phyloP scores from a whole-genome alignment of 2,888 invertebrate species.

The Synanthedon tipuliformis region DNA sequence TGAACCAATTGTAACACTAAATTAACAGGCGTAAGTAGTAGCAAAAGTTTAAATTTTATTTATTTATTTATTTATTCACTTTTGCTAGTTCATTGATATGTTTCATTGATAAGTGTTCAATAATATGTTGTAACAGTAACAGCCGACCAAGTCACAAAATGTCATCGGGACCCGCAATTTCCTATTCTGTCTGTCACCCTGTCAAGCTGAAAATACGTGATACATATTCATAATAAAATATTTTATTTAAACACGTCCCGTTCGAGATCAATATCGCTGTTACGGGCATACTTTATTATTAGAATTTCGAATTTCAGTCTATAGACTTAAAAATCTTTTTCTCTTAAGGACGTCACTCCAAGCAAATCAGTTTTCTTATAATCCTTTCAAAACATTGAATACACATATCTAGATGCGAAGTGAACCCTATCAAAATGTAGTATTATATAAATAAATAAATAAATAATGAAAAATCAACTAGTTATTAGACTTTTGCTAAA shows the following conservation, averaged over 20 bases:
- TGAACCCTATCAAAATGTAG: no score
- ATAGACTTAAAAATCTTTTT: no score
- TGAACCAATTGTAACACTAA: no score
- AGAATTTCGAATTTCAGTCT: no score
- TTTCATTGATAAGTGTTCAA: not conserved
- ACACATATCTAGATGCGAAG: no score
- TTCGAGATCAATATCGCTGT: constrained; percentile 2
- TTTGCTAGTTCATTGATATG: not conserved
- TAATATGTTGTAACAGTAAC: not conserved
- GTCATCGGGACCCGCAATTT: constrained; percentile 29
- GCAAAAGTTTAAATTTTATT: not conserved
- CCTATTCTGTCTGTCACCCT: constrained; percentile 39
- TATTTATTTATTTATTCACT: not conserved
- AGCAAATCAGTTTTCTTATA: no score
- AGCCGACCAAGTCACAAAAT: not conserved
- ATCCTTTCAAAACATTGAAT: no score
- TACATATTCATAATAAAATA: constrained; percentile 4
- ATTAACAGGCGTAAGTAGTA: no score
- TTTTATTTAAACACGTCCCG: not conserved
- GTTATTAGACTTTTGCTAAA: no score
- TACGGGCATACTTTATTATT: no score
- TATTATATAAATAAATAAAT: not conserved
- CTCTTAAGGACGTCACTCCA: no score
- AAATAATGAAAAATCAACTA: not conserved
- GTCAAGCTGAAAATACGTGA: constrained; percentile 13